Percentiles rank a stretch among this genome's conserved stretches.
Conservation (phyloP, 2,797 vertebrate species). For the Muscicapa comitata region DNA sequence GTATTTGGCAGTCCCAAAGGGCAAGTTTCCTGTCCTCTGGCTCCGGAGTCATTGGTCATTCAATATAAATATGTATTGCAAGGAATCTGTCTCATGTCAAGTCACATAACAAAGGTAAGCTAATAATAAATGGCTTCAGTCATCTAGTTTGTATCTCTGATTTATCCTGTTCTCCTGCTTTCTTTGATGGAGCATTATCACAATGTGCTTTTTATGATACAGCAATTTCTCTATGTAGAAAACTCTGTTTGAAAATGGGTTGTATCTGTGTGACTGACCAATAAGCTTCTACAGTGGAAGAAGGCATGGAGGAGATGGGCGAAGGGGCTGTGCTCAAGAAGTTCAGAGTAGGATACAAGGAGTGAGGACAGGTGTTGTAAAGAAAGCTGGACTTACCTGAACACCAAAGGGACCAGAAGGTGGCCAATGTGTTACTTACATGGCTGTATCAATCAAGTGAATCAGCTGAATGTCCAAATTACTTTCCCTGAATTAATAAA, state of each 20-base stretch:
- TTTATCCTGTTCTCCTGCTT: not conserved
- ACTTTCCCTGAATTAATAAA: not conserved
- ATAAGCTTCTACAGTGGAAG: not conserved
- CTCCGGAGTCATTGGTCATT: not conserved
- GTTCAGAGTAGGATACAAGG: not conserved
- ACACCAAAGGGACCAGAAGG: not conserved
- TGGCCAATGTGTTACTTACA: not conserved
- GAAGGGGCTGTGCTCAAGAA: not conserved
- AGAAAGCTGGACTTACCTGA: not conserved
- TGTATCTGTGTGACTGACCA: not conserved
- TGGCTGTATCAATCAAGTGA: not conserved
- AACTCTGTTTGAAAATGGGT: not conserved
- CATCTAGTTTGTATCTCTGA: not conserved
- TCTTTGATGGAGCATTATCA: not conserved
- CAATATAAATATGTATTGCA: not conserved
- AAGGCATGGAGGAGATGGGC: not conserved
- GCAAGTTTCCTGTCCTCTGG: not conserved
- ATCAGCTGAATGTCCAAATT: not conserved
- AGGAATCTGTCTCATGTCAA: not conserved
- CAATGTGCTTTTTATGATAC: not conserved
- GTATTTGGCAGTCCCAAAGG: not conserved
- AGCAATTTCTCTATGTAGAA: not conserved
- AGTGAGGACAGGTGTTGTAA: not conserved
- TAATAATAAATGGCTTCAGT: not conserved
- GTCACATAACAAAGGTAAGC: not conserved